phyloP scores from a whole-genome alignment of 2,888 invertebrate species.

The Helleia helle region DNA sequence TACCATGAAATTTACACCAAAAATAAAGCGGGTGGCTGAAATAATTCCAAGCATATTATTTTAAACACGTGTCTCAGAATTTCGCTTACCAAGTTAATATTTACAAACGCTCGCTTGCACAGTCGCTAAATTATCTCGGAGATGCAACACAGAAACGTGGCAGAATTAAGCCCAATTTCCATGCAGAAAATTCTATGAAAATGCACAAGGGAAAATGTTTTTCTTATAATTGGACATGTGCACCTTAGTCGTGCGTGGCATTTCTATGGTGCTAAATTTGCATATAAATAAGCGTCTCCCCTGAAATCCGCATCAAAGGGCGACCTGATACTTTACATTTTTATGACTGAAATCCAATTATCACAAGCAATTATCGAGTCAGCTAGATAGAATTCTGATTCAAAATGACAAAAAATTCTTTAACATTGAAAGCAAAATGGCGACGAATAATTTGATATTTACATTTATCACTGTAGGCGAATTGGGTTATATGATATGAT shows the following conservation, averaged over 20 bases:
- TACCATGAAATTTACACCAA: slow-evolving; percentile 12
- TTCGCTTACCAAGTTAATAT: slow-evolving; percentile 35
- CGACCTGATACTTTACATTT: slow-evolving; percentile 46
- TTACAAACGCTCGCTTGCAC: slow-evolving; percentile 31
- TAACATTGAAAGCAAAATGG: too few relatives aligned
- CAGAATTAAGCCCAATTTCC: slow-evolving; percentile 41
- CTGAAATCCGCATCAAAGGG: slow-evolving; percentile 45
- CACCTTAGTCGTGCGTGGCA: slow-evolving; percentile 61
- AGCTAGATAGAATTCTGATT: slow-evolving; percentile 48
- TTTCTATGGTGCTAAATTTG: slow-evolving; percentile 54
- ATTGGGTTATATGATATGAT: too few relatives aligned
- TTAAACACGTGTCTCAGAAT: slow-evolving; percentile 18
- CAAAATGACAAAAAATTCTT: too few relatives aligned
- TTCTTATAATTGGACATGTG: slow-evolving; percentile 68
- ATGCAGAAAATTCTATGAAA: slow-evolving; percentile 58
- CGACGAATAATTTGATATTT: too few relatives aligned
- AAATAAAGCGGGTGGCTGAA: slow-evolving; percentile 17
- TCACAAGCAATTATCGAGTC: slow-evolving; percentile 63
- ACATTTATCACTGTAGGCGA: too few relatives aligned
- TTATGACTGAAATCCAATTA: slow-evolving; percentile 67
- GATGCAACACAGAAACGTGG: slow-evolving; percentile 37
- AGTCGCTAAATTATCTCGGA: slow-evolving; percentile 31
- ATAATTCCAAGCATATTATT: slow-evolving; percentile 17
- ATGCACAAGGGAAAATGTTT: slow-evolving; percentile 61
- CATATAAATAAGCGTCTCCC: slow-evolving; percentile 67